These are phyloP conservation scores for Eristalinus sepulchralis DNA, from an alignment of 2,888 invertebrate genomes.

Conservation along the genomic window DNA sequence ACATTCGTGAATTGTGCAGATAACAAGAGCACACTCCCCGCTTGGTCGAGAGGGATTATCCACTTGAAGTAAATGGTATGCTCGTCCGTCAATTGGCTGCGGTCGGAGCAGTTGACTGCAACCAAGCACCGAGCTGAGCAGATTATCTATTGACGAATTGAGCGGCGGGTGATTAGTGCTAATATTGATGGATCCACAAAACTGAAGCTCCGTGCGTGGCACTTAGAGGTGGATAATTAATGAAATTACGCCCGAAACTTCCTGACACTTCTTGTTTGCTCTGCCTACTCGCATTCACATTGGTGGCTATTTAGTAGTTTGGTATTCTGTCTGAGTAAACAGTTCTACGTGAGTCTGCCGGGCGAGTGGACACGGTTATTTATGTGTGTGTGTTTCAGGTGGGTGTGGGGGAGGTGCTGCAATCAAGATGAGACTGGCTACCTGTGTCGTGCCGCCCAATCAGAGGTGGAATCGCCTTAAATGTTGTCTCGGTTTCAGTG, in stretches of 20 bases:
- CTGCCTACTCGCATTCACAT: neutral
- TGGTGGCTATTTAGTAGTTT: neutral
- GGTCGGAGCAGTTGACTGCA: conserved; percentile 19
- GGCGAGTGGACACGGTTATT: neutral
- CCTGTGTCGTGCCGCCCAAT: neutral
- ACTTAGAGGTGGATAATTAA: conserved; percentile 8
- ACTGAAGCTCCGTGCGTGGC: neutral
- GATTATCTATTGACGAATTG: conserved; percentile 48
- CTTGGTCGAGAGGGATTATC: conserved; percentile 19
- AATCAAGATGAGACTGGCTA: neutral
- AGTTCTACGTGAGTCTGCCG: neutral
- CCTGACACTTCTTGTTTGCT: neutral
- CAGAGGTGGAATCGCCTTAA: neutral
- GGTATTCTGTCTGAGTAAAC: neutral
- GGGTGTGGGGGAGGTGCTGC: neutral
- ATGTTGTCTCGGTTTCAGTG: neutral
- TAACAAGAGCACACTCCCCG: conserved; percentile 12
- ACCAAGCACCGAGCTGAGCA: conserved; percentile 11
- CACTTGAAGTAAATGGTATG: conserved; percentile 36
- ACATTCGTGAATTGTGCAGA: conserved; percentile 39
- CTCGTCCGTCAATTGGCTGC: conserved; percentile 36
- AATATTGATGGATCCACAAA: conserved; percentile 31
- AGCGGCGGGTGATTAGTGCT: conserved; percentile 40
- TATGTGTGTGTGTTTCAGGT: neutral
- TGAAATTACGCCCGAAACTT: neutral